Conservation (phyloP, 1,140 invertebrate species). For the Octopus sinensis region DNA sequence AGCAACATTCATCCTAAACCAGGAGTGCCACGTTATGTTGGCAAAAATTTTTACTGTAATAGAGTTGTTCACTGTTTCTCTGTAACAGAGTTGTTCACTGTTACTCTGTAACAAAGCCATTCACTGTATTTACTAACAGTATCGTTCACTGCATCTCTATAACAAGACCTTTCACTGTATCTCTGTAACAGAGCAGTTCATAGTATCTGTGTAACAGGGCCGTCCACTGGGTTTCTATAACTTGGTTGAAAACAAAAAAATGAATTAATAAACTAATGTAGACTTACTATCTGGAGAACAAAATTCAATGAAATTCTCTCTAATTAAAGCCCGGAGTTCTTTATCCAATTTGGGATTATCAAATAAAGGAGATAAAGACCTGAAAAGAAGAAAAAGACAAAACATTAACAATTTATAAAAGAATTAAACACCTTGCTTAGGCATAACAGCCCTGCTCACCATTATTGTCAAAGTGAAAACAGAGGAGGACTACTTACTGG, state of each 20-base stretch:
- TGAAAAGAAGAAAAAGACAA: slow-evolving; percentile 30
- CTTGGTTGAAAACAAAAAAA: background rate
- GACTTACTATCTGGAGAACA: slow-evolving; percentile 62
- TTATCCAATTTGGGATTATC: slow-evolving; percentile 89
- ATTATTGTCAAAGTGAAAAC: background rate
- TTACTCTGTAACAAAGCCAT: too few relatives aligned
- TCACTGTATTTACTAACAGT: too few relatives aligned
- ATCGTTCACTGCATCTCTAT: too few relatives aligned
- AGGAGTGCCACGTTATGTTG: too few relatives aligned
- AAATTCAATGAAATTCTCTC: slow-evolving; percentile 89
- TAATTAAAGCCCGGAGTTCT: slow-evolving; percentile 79
- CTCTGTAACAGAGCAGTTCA: too few relatives aligned
- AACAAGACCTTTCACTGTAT: too few relatives aligned
- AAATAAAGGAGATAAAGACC: slow-evolving; percentile 82
- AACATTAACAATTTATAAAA: background rate
- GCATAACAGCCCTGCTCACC: background rate
- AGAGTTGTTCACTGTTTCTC: too few relatives aligned
- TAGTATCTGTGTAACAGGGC: too few relatives aligned
- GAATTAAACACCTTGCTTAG: background rate
- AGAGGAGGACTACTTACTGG: slow-evolving; percentile 35
- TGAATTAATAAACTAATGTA: background rate
- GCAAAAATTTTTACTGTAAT: too few relatives aligned
- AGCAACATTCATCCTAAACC: too few relatives aligned
- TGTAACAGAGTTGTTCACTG: too few relatives aligned
- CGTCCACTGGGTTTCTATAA: too few relatives aligned